These are phyloP conservation scores for Fissipunctia ypsillon DNA, from an alignment of 2,888 invertebrate genomes.

Conservation along the genomic window DNA sequence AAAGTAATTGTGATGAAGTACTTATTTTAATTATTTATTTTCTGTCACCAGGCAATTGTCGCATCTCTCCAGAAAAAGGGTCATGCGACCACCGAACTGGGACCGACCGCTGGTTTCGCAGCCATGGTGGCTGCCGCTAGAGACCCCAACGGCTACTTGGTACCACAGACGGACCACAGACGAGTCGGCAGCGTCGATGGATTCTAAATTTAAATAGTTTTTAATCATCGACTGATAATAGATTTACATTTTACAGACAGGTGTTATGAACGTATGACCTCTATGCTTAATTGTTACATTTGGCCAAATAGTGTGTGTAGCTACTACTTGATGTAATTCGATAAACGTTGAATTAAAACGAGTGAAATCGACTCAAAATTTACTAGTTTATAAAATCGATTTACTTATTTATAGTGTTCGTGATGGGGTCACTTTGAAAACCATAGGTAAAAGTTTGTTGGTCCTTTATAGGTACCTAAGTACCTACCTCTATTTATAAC, in stretches of 20 bases:
- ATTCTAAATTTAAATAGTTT: slow-evolving; percentile 74
- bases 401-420: background rate
- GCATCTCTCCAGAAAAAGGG: slow-evolving; percentile 86
- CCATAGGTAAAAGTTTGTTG: background rate
- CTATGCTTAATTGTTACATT: slow-evolving; percentile 26
- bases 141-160: slow-evolving; percentile 80
- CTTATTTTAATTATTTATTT: slow-evolving; percentile 23
- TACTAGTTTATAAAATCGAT: background rate
- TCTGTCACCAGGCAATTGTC: slow-evolving; percentile 81
- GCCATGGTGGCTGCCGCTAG: slow-evolving; percentile 90
- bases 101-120: slow-evolving; percentile 91
- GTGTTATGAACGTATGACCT: slow-evolving; percentile 8
- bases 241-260: slow-evolving; percentile 9
- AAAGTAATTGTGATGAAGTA: too few species aligned
- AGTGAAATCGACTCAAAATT: slow-evolving; percentile 26
- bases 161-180: slow-evolving; percentile 85
- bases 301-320: slow-evolving; percentile 19
- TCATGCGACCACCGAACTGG: slow-evolving; percentile 85
- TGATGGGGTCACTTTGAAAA: slow-evolving; percentile 11
- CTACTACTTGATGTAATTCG: slow-evolving; percentile 1
- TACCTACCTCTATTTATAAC: background rate
- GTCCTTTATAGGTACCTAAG: too few species aligned
- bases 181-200: slow-evolving; percentile 88
- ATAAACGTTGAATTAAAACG: slow-evolving; percentile 5
- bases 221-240: slow-evolving; percentile 46